phyloP scores from a whole-genome alignment of 2,797 vertebrate species.

The Natrix natrix region DNA sequence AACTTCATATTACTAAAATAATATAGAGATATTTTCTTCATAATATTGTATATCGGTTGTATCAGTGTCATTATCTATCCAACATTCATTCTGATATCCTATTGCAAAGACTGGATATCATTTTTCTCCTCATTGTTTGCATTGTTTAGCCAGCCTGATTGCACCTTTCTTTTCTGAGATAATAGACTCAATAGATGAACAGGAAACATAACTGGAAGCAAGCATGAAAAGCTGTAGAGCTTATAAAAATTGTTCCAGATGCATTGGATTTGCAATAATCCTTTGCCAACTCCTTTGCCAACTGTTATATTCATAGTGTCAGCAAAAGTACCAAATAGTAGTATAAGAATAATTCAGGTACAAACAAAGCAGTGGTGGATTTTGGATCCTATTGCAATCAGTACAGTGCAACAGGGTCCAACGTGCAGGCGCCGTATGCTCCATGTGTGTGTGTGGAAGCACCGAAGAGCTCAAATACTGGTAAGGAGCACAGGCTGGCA shows the following conservation, averaged over 20 bases:
- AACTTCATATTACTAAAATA: background rate
- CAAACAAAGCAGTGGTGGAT: background rate
- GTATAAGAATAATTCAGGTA: background rate
- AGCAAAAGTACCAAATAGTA: background rate
- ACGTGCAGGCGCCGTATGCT: too few species aligned
- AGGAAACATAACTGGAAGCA: conserved; percentile 2
- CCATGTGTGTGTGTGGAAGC: too few species aligned
- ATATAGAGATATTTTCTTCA: background rate
- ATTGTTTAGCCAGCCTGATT: background rate
- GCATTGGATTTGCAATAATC: background rate
- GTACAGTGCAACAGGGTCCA: too few species aligned
- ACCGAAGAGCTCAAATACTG: too few species aligned
- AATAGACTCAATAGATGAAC: conserved; percentile 25
- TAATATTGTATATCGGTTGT: background rate
- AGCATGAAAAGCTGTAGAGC: background rate
- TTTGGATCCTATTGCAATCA: too few species aligned
- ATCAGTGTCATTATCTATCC: background rate
- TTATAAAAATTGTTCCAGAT: background rate
- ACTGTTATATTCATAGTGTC: background rate
- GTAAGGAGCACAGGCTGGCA: too few species aligned
- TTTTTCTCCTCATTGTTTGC: background rate
- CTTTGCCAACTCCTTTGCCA: background rate
- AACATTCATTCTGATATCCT: background rate
- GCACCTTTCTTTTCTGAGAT: background rate
- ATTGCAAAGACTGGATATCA: background rate